Base-by-base conservation (phyloP, 2,113 vertebrate genomes). In the Oceanodroma tethys region DNA sequence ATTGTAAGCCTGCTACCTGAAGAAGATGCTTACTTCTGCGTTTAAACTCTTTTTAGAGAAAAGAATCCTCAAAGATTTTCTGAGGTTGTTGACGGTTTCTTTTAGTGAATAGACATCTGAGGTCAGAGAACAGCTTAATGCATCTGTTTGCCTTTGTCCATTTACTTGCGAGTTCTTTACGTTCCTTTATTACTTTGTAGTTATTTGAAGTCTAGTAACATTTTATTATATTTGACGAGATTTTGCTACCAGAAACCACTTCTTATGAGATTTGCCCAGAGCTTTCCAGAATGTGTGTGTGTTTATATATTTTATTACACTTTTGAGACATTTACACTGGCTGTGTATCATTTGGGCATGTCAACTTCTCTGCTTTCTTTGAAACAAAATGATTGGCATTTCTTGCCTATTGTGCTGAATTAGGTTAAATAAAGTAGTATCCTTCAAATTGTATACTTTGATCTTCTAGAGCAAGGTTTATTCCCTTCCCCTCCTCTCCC, bases 291-390 rank as follows among this genome's bases (percentile, higher is more conserved):
- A 45, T 43, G 2, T 56, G 10, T 43, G 16, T 53, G 13, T 59
- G 23, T 63, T 65, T n/a, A 19, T 73, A 42, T 2, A 3, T 52
- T 80, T 74, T 86, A 52, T 74, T 92, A 27, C 11, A 10, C n/a
- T 89, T 75, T 6, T 29, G 42, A 90, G 45, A 38, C 48, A 45
- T 56, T 76, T 75, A 62, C 25, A 12, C 14, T 88, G 58, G 4
- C 53, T 53, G 23, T 3, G 1, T 81, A 10, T 72, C 58, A 62
- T 58, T 94, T 73, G 19, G 8, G 4, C 0, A 0, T 45, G 25
- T 53, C 0, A 0, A 27, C n/a, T 80, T 40, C 29, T 87, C 25
- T 80, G 36, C 38, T 75, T 1, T 60, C 29, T 75, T 34, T 40
- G 66, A 80, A 60, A 79, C 9, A 42, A 32, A n/a, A 10, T 20